A percentile compares a stretch with the other conserved stretches of the same genome.
Conservation (phyloP, 2,113 vertebrate genomes). For the Gnathonemus longibarbis region DNA sequence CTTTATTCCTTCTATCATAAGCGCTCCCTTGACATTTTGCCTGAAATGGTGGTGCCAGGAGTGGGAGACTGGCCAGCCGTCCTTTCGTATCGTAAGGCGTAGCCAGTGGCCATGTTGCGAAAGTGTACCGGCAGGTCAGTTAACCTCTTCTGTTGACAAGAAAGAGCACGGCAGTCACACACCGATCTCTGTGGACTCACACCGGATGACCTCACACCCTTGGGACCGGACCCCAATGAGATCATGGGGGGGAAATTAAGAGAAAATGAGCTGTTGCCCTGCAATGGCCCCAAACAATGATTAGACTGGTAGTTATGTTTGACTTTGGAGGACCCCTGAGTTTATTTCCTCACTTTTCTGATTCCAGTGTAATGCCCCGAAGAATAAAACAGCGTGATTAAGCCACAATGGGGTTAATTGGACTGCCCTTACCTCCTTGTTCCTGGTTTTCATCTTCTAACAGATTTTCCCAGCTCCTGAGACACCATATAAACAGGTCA, state of each 20-base stretch:
- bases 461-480: background rate
- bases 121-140: background rate
- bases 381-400: background rate
- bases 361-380: background rate
- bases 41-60: background rate
- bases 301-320: background rate
- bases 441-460: slow-evolving; percentile 1
- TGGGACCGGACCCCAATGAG: background rate
- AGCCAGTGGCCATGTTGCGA: background rate
- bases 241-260: background rate
- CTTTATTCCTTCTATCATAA: background rate
- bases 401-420: background rate
- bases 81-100: background rate
- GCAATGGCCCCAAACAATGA: background rate
- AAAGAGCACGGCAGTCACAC: background rate
- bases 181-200: background rate
- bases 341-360: background rate
- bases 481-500: slow-evolving; percentile 10
- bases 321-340: background rate
- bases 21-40: background rate
- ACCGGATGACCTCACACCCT: background rate
- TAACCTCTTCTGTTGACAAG: background rate
- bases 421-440: background rate
- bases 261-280: background rate
- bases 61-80: background rate